Evolutionary conservation across 2,888 invertebrate species (phyloP).

Genomic region (Amphipyra tragopoginis): DNA sequence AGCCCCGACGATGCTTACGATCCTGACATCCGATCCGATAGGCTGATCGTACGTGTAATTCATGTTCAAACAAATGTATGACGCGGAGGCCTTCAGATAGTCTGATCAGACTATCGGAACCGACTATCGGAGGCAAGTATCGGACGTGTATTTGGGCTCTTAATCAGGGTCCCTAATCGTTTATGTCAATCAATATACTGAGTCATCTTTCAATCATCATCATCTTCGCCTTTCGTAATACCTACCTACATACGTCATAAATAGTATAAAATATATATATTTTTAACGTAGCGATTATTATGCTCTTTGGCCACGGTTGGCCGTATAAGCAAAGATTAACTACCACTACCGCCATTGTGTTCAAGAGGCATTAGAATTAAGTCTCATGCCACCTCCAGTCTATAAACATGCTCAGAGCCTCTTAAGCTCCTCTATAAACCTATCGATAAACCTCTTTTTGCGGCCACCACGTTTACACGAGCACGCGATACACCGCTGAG

Average conservation of each 20-base stretch:
- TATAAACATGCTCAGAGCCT: conserved; percentile 45
- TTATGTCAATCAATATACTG: neutral
- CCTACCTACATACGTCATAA: conserved; percentile 37
- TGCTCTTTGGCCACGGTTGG: neutral
- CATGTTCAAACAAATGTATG: no score
- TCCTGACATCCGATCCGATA: no score
- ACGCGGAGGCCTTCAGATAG: no score
- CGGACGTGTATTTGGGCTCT: no score
- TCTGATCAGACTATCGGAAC: no score
- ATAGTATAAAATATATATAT: no score
- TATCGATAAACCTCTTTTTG: conserved; percentile 36
- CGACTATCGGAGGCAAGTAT: no score
- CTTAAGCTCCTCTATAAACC: conserved; percentile 26
- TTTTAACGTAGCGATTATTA: no score
- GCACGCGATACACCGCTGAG: conserved; percentile 60
- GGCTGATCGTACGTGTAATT: no score
- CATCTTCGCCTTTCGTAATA: conserved; percentile 32
- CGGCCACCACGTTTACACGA: conserved; percentile 44
- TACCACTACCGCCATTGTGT: conserved; percentile 35
- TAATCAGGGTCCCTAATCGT: no score
- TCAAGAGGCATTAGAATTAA: conserved; percentile 30
- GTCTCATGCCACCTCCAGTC: conserved; percentile 24
- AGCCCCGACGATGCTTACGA: no score
- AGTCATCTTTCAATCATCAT: conserved; percentile 14
- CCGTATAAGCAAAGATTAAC: conserved; percentile 9